Percentiles rank a stretch among this genome's conserved stretches.
These are phyloP conservation scores for Alcis repandata DNA, from an alignment of 2,888 invertebrate genomes.

Conservation along the genomic window DNA sequence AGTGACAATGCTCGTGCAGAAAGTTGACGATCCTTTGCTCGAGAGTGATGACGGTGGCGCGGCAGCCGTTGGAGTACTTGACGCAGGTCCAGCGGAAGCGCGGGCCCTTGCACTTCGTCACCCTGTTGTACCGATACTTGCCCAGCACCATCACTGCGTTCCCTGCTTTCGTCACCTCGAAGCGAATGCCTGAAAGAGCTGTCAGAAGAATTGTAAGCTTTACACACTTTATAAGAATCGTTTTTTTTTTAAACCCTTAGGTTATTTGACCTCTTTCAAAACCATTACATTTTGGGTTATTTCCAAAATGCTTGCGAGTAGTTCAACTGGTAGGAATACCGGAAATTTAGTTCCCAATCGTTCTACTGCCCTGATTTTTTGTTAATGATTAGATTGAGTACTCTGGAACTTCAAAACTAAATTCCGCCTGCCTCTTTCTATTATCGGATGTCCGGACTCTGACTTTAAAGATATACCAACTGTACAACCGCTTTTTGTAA, in stretches of 20 bases:
- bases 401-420: too few species aligned
- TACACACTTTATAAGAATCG: not conserved
- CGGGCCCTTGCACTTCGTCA: conserved; percentile 53
- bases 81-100: conserved; percentile 61
- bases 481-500: not conserved
- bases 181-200: conserved; percentile 42
- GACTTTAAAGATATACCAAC: too few species aligned
- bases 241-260: too few species aligned
- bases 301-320: too few species aligned
- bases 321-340: too few species aligned
- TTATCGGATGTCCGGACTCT: too few species aligned
- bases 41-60: conserved; percentile 53
- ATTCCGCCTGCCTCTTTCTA: too few species aligned
- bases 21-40: conserved; percentile 44
- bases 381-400: too few species aligned
- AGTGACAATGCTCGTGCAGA: conserved; percentile 45
- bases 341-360: too few species aligned
- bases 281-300: too few species aligned
- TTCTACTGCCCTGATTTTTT: too few species aligned
- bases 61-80: conserved; percentile 55
- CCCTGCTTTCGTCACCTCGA: conserved; percentile 56
- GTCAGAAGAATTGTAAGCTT: not conserved
- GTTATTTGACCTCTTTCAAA: too few species aligned
- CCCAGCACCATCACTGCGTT: conserved; percentile 61
- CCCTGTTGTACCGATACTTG: conserved; percentile 56